Percentiles rank a stretch among this genome's conserved stretches.
These are phyloP conservation scores for Anguilla anguilla DNA, from an alignment of 2,797 vertebrate species.

Conservation along the genomic window DNA sequence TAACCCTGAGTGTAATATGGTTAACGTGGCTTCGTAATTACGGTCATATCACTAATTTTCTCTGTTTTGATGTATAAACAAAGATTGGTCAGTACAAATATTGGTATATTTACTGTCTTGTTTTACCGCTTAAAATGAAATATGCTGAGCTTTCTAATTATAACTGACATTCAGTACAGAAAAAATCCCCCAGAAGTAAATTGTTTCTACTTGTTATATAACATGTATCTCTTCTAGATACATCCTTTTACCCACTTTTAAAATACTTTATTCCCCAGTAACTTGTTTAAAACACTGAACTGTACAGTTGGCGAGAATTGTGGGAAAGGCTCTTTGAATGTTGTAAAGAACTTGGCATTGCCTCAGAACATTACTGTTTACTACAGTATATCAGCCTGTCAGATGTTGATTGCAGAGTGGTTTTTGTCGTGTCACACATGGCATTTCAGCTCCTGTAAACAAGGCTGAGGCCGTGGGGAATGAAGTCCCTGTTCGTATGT, in stretches of 20 bases:
- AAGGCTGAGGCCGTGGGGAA: constrained; percentile 55
- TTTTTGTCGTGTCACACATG: not conserved
- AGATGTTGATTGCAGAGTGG: not conserved
- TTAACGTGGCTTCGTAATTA: no score
- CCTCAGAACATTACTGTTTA: not conserved
- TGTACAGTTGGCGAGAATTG: not conserved
- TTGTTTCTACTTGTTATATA: not conserved
- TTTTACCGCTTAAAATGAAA: no score
- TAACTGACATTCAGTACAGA: not conserved
- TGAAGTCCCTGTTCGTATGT: constrained; percentile 57
- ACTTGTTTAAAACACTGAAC: not conserved
- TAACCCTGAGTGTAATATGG: no score
- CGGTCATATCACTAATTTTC: no score
- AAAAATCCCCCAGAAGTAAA: not conserved
- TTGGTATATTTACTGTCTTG: not conserved
- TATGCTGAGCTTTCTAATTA: not conserved
- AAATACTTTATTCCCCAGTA: no score
- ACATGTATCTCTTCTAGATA: not conserved
- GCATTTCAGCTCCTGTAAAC: constrained; percentile 51
- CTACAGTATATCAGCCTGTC: not conserved
- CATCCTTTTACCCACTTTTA: not conserved
- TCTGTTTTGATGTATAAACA: no score
- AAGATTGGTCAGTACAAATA: no score
- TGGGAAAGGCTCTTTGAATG: not conserved
- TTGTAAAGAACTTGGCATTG: not conserved